Percentiles rank a stretch among this genome's conserved stretches.
Evolutionary conservation across 2,888 invertebrate genomes (phyloP).

Genomic region (Phyllotreta striolata): DNA sequence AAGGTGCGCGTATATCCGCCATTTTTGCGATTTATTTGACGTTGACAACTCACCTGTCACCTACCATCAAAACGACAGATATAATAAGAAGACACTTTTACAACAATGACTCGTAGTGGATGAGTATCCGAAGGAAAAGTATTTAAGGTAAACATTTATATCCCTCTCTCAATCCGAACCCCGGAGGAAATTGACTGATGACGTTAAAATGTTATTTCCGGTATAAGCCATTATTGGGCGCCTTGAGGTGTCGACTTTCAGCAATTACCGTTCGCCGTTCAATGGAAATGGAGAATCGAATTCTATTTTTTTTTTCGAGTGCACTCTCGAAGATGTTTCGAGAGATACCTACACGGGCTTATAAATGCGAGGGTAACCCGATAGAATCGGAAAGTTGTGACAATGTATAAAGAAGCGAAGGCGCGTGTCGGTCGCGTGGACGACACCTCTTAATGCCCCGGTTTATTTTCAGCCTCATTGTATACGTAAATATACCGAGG

Average conservation of each 20-base stretch:
- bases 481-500: constrained; percentile 14
- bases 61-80: too few relatives aligned
- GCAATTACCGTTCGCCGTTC: not conserved
- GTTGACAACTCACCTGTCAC: too few relatives aligned
- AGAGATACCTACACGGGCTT: too few relatives aligned
- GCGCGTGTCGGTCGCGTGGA: constrained; percentile 27
- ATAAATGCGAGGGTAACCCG: too few relatives aligned
- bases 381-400: constrained; percentile 21
- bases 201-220: constrained; percentile 48
- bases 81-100: too few relatives aligned
- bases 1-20: too few relatives aligned
- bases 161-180: constrained; percentile 31
- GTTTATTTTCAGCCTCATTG: constrained; percentile 26
- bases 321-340: too few relatives aligned
- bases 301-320: too few relatives aligned
- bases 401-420: constrained; percentile 30
- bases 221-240: constrained; percentile 42
- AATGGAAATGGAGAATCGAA: too few relatives aligned
- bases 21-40: too few relatives aligned
- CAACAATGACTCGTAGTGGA: too few relatives aligned
- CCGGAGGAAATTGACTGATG: constrained; percentile 48
- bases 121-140: constrained; percentile 1
- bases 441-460: constrained; percentile 7
- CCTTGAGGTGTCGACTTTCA: constrained; percentile 42
- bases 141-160: constrained; percentile 31